These are phyloP conservation scores for Pelecanoides urinatrix DNA, from an alignment of 2,113 vertebrate species.

Conservation along the genomic window DNA sequence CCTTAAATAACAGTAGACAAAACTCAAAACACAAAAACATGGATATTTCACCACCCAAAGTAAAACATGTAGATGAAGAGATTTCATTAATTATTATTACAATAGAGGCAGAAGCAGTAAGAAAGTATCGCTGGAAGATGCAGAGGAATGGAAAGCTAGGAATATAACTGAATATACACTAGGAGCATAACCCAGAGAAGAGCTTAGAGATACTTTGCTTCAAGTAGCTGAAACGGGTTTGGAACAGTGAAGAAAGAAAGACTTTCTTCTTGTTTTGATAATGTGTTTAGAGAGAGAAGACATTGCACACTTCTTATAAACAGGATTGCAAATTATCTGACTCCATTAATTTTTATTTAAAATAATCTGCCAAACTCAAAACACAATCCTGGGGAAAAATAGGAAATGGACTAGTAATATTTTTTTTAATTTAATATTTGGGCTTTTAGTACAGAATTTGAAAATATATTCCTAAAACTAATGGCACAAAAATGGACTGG, in stretches of 20 bases:
- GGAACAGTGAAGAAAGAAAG: not conserved
- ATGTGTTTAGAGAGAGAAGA: not conserved
- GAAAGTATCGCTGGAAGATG: not conserved
- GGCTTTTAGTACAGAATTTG: not conserved
- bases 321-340: not conserved
- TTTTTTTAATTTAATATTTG: not conserved
- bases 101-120: not conserved
- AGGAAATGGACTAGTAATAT: not conserved
- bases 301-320: not conserved
- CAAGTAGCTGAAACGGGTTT: not conserved
- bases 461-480: not conserved
- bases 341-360: not conserved
- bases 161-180: not conserved
- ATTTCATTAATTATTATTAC: not conserved
- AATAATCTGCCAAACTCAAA: not conserved
- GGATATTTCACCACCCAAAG: not conserved
- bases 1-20: not conserved
- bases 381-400: not conserved
- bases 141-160: not conserved
- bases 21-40: not conserved
- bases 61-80: not conserved
- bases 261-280: not conserved
- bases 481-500: not conserved
- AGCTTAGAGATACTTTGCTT: not conserved
- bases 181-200: not conserved